These are phyloP conservation scores for Drosophila sechellia DNA, from an alignment of 1,140 invertebrate genomes.

Conservation along the genomic window DNA sequence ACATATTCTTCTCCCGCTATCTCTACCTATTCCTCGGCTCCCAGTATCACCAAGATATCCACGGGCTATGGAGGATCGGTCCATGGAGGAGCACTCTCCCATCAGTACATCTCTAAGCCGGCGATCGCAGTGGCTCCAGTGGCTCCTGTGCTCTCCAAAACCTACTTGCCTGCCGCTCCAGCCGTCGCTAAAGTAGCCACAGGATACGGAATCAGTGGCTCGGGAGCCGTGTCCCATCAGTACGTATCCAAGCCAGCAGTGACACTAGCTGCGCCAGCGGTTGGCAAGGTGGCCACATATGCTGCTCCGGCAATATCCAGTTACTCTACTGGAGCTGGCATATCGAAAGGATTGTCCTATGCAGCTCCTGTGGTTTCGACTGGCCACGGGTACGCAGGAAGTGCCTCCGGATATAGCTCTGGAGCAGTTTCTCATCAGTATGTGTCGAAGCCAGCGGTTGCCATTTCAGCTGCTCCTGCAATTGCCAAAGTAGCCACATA, in stretches of 20 bases:
- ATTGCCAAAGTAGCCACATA: conserved; percentile 46
- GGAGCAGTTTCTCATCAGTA: conserved; percentile 70
- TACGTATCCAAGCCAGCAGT: conserved; percentile 62
- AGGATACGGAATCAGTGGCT: conserved; percentile 30
- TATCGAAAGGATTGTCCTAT: conserved; percentile 47
- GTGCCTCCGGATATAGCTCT: conserved; percentile 32
- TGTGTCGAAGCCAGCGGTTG: conserved; percentile 64
- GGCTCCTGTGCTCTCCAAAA: conserved; percentile 24
- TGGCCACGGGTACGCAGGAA: conserved; percentile 40
- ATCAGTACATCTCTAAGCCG: conserved; percentile 68
- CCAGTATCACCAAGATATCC: conserved; percentile 46
- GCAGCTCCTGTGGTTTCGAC: conserved; percentile 37
- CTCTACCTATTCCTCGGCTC: conserved; percentile 47
- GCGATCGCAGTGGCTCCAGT: conserved; percentile 36
- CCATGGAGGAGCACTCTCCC: conserved; percentile 51
- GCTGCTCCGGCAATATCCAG: conserved; percentile 40
- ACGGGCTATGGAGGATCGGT: conserved; percentile 33
- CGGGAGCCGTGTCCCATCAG: conserved; percentile 55
- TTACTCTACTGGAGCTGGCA: conserved; percentile 39
- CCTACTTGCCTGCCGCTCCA: conserved; percentile 24
- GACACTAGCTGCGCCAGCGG: conserved; percentile 40
- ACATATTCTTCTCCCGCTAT: conserved; percentile 58
- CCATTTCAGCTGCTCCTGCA: conserved; percentile 41
- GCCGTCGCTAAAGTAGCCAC: conserved; percentile 22
- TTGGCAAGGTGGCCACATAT: conserved; percentile 41